Evolutionary conservation across 1,140 invertebrate genomes (phyloP).

Genomic region (Prorops nasuta): DNA sequence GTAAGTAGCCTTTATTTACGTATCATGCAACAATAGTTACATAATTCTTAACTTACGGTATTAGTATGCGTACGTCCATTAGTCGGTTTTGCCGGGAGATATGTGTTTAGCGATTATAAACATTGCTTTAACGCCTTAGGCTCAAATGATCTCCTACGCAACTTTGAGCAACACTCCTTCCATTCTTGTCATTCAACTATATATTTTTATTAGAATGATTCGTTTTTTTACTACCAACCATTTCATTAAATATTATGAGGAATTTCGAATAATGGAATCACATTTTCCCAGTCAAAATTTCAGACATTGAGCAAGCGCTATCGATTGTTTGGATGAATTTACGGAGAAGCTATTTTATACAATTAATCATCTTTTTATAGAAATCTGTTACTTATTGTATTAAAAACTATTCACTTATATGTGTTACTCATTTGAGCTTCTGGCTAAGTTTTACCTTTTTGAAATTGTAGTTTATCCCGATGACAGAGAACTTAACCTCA

Average conservation of each 20-base stretch:
- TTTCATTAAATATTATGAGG: neutral
- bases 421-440: no score
- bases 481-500: no score
- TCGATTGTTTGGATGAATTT: neutral
- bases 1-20: conserved; percentile 52
- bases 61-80: conserved; percentile 12
- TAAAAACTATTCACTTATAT: no score
- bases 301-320: neutral
- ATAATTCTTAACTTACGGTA: conserved; percentile 38
- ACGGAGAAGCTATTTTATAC: no score
- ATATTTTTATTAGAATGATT: conserved; percentile 39
- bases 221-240: neutral
- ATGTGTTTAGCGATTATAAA: conserved; percentile 4
- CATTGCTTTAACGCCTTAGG: conserved; percentile 7
- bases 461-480: no score
- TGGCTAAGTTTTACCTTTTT: no score
- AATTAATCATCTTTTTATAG: no score
- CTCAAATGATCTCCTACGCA: conserved; percentile 39
- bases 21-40: conserved; percentile 46
- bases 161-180: conserved; percentile 27
- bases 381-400: no score
- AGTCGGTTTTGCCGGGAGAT: conserved; percentile 26
- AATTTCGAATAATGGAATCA: neutral
- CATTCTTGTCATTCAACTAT: conserved; percentile 33
- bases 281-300: neutral